Evolutionary conservation across 2,888 invertebrate genomes (phyloP).

Genomic region (Hirtodrosophila histrioides): DNA sequence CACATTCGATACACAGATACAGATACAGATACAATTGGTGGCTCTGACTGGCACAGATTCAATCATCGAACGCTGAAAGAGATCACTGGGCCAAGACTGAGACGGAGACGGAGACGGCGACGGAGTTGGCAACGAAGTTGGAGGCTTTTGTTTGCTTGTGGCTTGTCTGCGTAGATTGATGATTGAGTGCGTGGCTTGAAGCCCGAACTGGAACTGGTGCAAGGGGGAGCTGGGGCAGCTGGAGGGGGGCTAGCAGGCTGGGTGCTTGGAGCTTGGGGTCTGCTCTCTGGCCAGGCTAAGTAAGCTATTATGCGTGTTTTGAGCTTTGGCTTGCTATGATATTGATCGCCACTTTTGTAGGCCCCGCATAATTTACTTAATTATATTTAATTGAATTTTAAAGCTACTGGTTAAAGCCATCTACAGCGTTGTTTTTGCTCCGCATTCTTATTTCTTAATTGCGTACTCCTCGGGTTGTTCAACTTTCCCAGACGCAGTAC

Average conservation of each 20-base stretch:
- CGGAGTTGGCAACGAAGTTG: background rate
- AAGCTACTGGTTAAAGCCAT: slow-evolving; percentile 74
- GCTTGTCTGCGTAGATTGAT: slow-evolving; percentile 66
- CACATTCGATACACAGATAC: background rate
- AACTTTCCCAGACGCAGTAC: slow-evolving; percentile 56
- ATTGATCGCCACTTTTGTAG: slow-evolving; percentile 60
- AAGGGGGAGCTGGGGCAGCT: background rate
- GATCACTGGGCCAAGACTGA: slow-evolving; percentile 35
- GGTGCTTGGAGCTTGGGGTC: no score
- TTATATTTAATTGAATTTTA: slow-evolving; percentile 79
- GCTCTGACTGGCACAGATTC: slow-evolving; percentile 56
- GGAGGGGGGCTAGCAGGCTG: background rate
- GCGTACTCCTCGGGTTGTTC: slow-evolving; percentile 20
- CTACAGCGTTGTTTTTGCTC: slow-evolving; percentile 9
- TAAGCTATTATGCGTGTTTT: slow-evolving; percentile 80
- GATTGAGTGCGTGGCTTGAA: slow-evolving; percentile 72
- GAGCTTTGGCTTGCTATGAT: slow-evolving; percentile 49
- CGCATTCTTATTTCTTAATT: slow-evolving; percentile 30
- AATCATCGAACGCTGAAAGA: slow-evolving; percentile 46
- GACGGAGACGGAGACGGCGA: slow-evolving; percentile 17
- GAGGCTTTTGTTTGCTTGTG: slow-evolving; percentile 19
- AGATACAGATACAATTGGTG: slow-evolving; percentile 10
- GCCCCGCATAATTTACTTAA: slow-evolving; percentile 79
- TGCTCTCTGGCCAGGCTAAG: slow-evolving; percentile 56
- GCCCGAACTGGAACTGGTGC: slow-evolving; percentile 37